Evolutionary conservation across 23 tunicate species (phyloP), one percentile per base, ranked within the genome.

Genomic region (Trididemnum clinides): DNA sequence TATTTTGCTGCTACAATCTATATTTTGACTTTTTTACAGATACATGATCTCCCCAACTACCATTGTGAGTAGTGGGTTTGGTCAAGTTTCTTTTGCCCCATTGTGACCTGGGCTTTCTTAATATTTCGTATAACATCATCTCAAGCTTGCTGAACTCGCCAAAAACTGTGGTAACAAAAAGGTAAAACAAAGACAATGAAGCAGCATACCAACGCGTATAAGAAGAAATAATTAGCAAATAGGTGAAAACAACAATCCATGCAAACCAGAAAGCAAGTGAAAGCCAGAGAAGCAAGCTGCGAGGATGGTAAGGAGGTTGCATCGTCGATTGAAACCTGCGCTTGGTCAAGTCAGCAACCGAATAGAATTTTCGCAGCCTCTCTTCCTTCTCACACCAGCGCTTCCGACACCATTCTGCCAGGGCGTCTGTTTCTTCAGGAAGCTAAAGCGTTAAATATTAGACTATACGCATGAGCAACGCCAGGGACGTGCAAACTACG

Each of bases 121-220:
- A 31, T 3, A 29, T 3, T 22, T 82, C 84, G 69, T 82, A 90
- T 12, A 86, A 35, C 2, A 84, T 31, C 92, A 95, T 83, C 78
- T 95, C 97, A 22, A 95, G 29, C 63, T 85, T 95, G 5, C 83
- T 91, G 33, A 91, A 71, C 1, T 96, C 99, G 12, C 90, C 96
- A 28, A 83, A 29, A 32, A 84, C 25, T 1, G 33, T 49, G 28
- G 87, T 80, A 32, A 64, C 65, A 34, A 65, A 3, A 0, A 91
- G 28, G 76, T 85, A 87, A 54, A 87, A 87, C 19, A 78, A 20
- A 57, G 72, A 50, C 6, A 78, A 32, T 51, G 71, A 28, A 28
- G 87, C 10, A 21, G 77, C 35, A 57, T 91, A 95, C 54, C 78
- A 88, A 2, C 96, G 84, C 1, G 84, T 78, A 27, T 58, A 71